Evolutionary conservation across 2,888 invertebrate genomes (phyloP).

Genomic region (Clepsis dumicolana): DNA sequence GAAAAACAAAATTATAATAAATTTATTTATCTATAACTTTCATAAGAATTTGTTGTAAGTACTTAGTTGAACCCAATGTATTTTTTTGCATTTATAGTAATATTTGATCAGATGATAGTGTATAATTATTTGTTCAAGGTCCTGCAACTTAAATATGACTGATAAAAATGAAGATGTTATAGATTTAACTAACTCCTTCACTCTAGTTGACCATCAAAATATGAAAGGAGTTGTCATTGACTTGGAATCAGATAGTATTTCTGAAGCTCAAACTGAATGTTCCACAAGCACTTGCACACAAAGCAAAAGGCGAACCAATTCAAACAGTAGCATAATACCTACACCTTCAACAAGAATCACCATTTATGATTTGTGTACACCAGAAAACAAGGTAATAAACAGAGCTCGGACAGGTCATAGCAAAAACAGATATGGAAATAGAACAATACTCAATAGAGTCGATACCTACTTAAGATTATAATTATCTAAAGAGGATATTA

Average conservation of each 20-base stretch:
- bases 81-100: neutral
- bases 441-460: too few relatives aligned
- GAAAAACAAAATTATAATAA: too few relatives aligned
- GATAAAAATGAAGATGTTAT: neutral
- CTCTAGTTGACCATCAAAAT: slow-evolving; percentile 1
- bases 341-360: neutral
- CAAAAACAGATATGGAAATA: too few relatives aligned
- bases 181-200: slow-evolving; percentile 8
- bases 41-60: too few relatives aligned
- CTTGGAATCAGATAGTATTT: neutral
- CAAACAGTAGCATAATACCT: neutral
- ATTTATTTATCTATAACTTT: too few relatives aligned
- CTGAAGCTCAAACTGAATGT: neutral
- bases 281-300: neutral
- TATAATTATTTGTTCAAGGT: neutral
- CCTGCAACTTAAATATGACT: neutral
- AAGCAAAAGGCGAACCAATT: neutral
- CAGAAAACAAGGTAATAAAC: neutral
- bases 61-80: too few relatives aligned
- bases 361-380: neutral
- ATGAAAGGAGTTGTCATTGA: neutral
- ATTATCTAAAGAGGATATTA: too few relatives aligned
- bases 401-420: too few relatives aligned
- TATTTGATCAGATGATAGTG: too few relatives aligned
- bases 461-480: too few relatives aligned